Evolutionary conservation across 2,888 invertebrate genomes (phyloP).

Genomic region (Drosophila meridiana): DNA sequence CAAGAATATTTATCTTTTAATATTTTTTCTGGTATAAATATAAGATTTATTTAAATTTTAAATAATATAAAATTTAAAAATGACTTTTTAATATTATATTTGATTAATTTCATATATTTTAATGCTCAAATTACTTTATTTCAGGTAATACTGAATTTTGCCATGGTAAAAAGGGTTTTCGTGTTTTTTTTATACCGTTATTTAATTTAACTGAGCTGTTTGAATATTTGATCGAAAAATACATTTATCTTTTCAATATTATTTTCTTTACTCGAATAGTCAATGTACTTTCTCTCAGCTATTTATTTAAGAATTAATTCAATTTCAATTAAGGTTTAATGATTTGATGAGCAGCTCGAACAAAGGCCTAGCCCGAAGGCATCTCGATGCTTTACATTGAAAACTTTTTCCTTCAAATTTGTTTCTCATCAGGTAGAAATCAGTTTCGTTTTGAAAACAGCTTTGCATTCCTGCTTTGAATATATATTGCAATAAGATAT

Average conservation of each 20-base stretch:
- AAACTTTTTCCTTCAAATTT: constrained; percentile 1
- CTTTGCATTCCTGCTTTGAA: background rate
- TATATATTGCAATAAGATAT: constrained; percentile 1
- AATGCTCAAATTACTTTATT: background rate
- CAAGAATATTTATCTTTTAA: no score
- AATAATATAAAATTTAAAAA: no score
- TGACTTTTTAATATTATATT: no score
- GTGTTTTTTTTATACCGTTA: no score
- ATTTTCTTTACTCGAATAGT: background rate
- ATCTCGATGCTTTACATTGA: background rate
- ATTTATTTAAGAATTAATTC: constrained; percentile 5
- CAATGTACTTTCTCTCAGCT: background rate
- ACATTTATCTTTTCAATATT: background rate
- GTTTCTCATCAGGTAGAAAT: background rate
- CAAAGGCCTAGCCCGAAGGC: background rate
- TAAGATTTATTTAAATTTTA: no score
- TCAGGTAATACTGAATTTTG: no score
- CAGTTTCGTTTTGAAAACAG: background rate
- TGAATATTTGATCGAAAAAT: no score
- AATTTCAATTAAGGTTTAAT: background rate
- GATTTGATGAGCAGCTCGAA: background rate
- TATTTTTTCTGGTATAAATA: no score
- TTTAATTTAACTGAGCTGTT: no score
- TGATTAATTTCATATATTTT: no score
- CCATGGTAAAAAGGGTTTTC: background rate